Base-by-base conservation (phyloP, 2,113 vertebrate species). In the Phocoena phocoena region DNA sequence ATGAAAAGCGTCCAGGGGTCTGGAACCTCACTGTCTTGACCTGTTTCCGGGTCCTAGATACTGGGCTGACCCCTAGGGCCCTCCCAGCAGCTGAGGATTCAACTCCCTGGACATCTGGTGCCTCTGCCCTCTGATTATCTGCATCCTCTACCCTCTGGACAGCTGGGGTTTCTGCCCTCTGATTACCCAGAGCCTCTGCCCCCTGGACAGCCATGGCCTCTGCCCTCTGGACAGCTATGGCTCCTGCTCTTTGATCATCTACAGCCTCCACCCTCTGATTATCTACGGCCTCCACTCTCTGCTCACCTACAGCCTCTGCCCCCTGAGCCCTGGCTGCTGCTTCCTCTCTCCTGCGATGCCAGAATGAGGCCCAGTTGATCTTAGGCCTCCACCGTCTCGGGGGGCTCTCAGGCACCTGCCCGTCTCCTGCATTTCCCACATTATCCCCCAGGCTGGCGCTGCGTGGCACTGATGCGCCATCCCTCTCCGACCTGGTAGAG, bases 21-120 rank as follows among this genome's bases (percentile, higher is more conserved):
- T 97, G 97, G 95, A 97, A 98, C 90, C 98, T 97, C 38, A 97
- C 98, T 33, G 98, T 96, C 74, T 98, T 97, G 63, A 97, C 97
- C 38, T 93, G 97, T 81, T 97, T 98, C 65, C 2, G 87, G 68
- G 83, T 23, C 47, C 53, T 53, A 4, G 92, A 9, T 93, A 70
- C 90, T 25, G 87, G 31, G 38, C 38, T n/a, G 10, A 50, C 21
- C n/a, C 82, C 85, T 4, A 36, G 0, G 18, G 31, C 2, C 21
- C 33, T 74, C 26, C 1, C 38, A 17, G 73, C 31, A 77, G 84
- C 73, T 36, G 47, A 15, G 38, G 84, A 23, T 23, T 80, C 95
- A 6, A 55, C 90, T 68, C 65, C 74, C 44, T 12, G 95, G 58
- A 15, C 50, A 14, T 26, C 53, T 0, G 50, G 28, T 53, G 53